phyloP scores from a whole-genome alignment of 2,797 vertebrate genomes.

The Clamator glandarius region DNA sequence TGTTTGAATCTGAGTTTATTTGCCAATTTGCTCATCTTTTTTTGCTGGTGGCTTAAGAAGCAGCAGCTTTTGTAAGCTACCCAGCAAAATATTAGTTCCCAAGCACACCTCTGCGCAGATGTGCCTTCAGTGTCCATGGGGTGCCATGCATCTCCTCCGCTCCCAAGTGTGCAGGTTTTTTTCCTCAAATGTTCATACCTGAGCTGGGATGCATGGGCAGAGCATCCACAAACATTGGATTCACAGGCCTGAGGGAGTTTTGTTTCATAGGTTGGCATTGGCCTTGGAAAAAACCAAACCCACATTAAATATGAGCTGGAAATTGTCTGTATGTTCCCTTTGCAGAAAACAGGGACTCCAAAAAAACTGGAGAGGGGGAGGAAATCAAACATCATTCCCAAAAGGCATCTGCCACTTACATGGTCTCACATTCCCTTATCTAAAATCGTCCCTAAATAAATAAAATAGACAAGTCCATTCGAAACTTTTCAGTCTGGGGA shows the following conservation, averaged over 20 bases:
- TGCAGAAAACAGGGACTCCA: background rate
- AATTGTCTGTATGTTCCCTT: background rate
- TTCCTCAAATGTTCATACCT: background rate
- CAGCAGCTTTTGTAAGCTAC: background rate
- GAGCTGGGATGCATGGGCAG: background rate
- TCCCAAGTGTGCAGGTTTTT: background rate
- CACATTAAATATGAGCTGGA: background rate
- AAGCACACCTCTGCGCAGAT: background rate
- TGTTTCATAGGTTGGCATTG: background rate
- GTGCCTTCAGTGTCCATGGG: background rate
- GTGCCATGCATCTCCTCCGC: background rate
- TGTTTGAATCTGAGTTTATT: background rate
- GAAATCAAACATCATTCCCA: background rate
- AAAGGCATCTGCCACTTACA: background rate
- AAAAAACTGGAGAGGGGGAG: accelerated
- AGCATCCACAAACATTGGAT: background rate
- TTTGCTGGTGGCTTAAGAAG: background rate
- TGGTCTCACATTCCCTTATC: background rate
- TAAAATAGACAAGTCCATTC: background rate
- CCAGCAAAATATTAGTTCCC: background rate
- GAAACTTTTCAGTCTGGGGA: background rate
- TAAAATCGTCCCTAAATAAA: background rate
- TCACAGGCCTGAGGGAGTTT: background rate
- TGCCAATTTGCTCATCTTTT: background rate
- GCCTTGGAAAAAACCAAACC: background rate